Evolutionary conservation across 2,113 vertebrate species (phyloP).

Genomic region (Eretmochelys imbricata): DNA sequence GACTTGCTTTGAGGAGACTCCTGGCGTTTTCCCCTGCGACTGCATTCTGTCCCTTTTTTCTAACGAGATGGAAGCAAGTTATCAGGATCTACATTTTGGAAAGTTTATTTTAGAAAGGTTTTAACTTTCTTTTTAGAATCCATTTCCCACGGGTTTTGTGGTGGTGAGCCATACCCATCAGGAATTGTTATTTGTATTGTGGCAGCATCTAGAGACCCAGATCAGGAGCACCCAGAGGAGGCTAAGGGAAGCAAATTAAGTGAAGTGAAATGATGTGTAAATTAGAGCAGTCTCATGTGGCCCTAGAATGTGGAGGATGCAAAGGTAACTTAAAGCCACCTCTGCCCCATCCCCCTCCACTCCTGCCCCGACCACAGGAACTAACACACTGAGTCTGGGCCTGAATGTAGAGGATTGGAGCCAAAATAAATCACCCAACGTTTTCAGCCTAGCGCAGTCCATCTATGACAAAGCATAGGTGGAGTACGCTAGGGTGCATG

Average conservation of each 20-base stretch:
- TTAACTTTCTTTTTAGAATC: constrained; percentile 33
- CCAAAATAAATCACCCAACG: neutral
- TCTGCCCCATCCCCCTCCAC: neutral
- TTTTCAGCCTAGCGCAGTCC: neutral
- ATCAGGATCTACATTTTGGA: constrained; percentile 42
- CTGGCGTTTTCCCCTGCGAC: constrained; percentile 48
- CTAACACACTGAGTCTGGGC: neutral
- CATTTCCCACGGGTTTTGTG: constrained; percentile 26
- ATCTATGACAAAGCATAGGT: neutral
- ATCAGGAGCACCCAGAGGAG: constrained; percentile 4
- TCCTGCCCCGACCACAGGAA: neutral
- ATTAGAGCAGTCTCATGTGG: neutral
- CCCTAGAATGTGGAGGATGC: neutral
- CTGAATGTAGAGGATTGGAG: neutral
- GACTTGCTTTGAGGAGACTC: constrained; percentile 59
- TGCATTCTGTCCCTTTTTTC: constrained; percentile 30
- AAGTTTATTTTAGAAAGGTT: constrained; percentile 56
- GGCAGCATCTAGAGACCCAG: constrained; percentile 16
- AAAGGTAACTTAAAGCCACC: neutral
- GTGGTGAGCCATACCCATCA: neutral
- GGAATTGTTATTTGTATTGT: constrained; percentile 7
- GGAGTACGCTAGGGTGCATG: neutral
- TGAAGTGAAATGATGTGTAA: constrained; percentile 9
- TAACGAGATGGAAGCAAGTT: constrained; percentile 54
- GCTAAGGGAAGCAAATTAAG: neutral